phyloP scores from a whole-genome alignment of 1,140 invertebrate genomes.

The Monomorium pharaonis region DNA sequence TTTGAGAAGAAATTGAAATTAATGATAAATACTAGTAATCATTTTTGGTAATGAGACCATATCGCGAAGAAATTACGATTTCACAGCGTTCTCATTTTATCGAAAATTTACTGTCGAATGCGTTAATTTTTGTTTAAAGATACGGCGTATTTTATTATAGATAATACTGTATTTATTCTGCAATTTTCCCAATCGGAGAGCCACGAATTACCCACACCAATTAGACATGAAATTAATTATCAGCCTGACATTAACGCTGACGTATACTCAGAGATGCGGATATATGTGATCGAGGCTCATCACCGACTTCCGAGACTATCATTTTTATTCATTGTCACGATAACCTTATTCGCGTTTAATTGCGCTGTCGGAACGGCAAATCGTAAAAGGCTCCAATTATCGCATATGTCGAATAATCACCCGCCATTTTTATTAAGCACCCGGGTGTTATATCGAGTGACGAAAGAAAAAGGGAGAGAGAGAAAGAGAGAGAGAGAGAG shows the following conservation, averaged over 20 bases:
- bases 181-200: background rate
- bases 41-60: background rate
- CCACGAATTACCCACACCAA: background rate
- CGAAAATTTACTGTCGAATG: conserved; percentile 15
- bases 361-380: conserved; percentile 4
- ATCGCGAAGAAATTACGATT: background rate
- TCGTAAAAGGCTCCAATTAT: conserved; percentile 11
- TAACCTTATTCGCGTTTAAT: conserved; percentile 33
- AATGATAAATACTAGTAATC: background rate
- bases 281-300: too few species aligned
- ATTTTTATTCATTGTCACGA: conserved; percentile 30
- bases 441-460: conserved; percentile 29
- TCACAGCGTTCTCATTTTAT: background rate
- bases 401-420: background rate
- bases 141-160: background rate
- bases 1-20: background rate
- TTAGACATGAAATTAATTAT: conserved; percentile 17
- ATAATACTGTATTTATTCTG: background rate
- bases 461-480: too few species aligned
- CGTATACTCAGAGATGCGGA: background rate
- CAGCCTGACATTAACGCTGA: background rate
- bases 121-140: conserved; percentile 2
- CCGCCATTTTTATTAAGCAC: conserved; percentile 29
- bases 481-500: background rate
- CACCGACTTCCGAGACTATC: background rate